Evolutionary conservation across 2,888 invertebrate species (phyloP), one percentile per base, ranked within the genome.

Genomic region (Lordiphosa andalusiaca): DNA sequence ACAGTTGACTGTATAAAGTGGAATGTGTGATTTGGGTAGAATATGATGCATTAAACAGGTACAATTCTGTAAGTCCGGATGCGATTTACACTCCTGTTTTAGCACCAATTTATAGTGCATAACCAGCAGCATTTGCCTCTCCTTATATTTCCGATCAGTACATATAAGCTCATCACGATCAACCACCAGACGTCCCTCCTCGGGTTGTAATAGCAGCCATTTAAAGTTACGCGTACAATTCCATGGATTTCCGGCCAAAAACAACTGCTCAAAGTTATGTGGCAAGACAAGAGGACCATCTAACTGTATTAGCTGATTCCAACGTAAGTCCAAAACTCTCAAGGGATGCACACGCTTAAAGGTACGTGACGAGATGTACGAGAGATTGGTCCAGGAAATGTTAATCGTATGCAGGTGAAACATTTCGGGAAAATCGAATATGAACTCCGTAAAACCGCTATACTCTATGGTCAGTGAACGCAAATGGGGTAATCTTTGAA

Each of bases 1-100:
- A 47, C 90, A 90, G 67, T 90, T 90, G 2, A 90, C 87, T 0
- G 90, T 87, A 55, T 88, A 88, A 9, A 89, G 84, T 1, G 90
- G 90, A 41, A 81, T 86, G 49, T 88, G 77, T 0, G 85, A 80
- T 51, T 84, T 86, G 7, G 83, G 86, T 47, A 86, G 76, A 12
- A 90, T 86, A 54, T 88, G 88, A 57, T 89, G 88, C 77, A 90
- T 85, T 2, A 75, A 62, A 58, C 90, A 90, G 9, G 84, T 83
- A 53, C 90, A 90, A 64, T 90, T 90, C 19, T 56, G 66, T 4
- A 89, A 61, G 41, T 90, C 89, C 3, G 61, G 39, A 68, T 88
- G 87, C 0, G 83, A 77, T 37, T 85, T 82, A n/a, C 90, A 90
- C 40, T 86, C 87, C 5, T 67, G 70, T 53, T 81, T 83, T 2